Base-by-base conservation (phyloP, 2,888 invertebrate genomes). In the Lathronympha strigana region DNA sequence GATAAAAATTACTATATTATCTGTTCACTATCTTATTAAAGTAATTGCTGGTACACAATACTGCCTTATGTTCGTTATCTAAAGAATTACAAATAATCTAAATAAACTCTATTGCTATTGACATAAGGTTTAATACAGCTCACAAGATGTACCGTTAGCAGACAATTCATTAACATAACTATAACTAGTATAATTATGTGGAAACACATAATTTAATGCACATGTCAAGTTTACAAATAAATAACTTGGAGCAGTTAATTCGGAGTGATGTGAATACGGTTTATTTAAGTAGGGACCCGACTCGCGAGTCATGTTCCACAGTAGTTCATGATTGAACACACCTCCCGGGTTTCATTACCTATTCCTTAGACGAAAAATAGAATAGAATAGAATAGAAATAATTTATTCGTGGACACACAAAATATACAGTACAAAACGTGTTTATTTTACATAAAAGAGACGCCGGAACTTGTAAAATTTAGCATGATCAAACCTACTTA, bases 101-200 rank as follows among this genome's bases (percentile, higher is more conserved):
- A 36, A 15, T 53, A 23, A 9, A 23, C 36, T 36, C 23, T 53
- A 53, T 5, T 4, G 4, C 23, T 3, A 9, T 36, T 6, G 15
- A 9, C n/a, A 23, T 36, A 53, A 9, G 4, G 53, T n/a, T n/a
- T 36, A 36, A 6, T n/a, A 15, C n/a, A n/a, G 17, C 11, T 31
- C 50, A 21, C 8, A 31, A 17, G 13, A n/a, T 33, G 43, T 43
- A 13, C 61, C 61, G 53, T 61, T 61, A 61, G 51, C 31, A 17
- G 6, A 31, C 49, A 28, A 15, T 9, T n/a, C 21, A 45, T 33
- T 53, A 45, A 17, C 40, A 51, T 62, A 53, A 53, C 53, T 53
- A 62, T 53, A 62, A 62, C 61, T n/a, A 53, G 33, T 23, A 5
- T 31, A 28, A 51, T 51, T 61, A 51, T 61, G 31, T 61, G 40